phyloP scores from a whole-genome alignment of 2,797 vertebrate species.

The Myripristis murdjan region DNA sequence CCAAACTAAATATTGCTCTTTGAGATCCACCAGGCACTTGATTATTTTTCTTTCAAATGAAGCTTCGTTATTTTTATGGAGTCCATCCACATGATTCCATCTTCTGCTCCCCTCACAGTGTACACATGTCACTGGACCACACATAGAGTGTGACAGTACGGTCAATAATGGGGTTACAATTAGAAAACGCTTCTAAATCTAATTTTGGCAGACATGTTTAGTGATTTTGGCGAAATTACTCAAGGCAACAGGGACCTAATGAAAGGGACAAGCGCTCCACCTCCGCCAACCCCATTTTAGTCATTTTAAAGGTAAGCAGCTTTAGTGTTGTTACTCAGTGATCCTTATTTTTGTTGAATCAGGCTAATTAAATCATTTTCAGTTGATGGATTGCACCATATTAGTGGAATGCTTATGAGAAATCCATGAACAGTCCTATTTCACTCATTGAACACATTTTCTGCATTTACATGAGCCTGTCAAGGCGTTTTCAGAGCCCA shows the following conservation, averaged over 20 bases:
- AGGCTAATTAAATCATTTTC: conserved; percentile 2
- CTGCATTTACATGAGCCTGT: neutral
- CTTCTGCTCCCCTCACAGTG: conserved; percentile 17
- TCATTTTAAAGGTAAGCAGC: neutral
- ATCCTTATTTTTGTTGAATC: conserved; percentile 6
- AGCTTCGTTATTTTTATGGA: conserved; percentile 69
- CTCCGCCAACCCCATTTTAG: neutral
- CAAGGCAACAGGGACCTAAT: conserved; percentile 10
- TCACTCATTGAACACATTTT: too few species aligned
- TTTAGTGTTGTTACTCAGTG: neutral
- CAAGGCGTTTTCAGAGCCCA: conserved; percentile 7
- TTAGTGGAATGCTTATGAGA: conserved; percentile 10
- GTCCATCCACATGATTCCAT: conserved; percentile 38
- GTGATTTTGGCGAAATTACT: conserved; percentile 42
- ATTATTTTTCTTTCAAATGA: conserved; percentile 82
- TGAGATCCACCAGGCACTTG: conserved; percentile 66
- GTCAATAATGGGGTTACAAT: conserved; percentile 38
- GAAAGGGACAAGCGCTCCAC: neutral
- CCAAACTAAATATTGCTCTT: conserved; percentile 81
- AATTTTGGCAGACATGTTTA: conserved; percentile 40
- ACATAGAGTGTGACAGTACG: conserved; percentile 50
- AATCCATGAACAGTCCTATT: too few species aligned
- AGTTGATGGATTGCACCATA: conserved; percentile 1
- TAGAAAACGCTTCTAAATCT: conserved; percentile 42
- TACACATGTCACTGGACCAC: conserved; percentile 56